Conservation (phyloP, 2,797 vertebrate genomes). For the Hirundo rustica region DNA sequence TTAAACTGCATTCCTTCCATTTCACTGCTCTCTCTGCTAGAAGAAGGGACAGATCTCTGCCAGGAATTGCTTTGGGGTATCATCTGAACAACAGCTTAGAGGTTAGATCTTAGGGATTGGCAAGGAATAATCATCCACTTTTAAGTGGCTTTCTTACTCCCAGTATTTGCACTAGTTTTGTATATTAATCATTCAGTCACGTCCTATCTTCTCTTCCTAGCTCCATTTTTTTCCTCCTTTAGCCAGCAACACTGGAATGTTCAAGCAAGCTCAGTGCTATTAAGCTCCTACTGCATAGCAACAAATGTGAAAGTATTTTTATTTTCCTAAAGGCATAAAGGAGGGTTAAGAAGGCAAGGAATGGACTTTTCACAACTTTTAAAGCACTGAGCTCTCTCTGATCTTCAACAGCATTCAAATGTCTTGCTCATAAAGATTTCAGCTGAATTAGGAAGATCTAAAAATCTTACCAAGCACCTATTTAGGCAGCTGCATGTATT, state of each 20-base stretch:
- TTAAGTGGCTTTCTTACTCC: conserved; percentile 8
- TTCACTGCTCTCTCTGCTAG: neutral
- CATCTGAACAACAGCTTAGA: conserved; percentile 2
- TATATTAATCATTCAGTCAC: neutral
- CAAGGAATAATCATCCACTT: neutral
- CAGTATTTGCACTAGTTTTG: neutral
- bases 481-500: neutral
- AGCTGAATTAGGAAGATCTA: neutral
- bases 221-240: neutral
- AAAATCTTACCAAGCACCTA: neutral
- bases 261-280: neutral
- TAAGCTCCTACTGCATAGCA: neutral
- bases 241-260: neutral
- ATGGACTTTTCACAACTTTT: neutral
- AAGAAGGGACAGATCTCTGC: neutral
- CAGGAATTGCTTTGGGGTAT: neutral
- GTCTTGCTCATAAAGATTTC: neutral
- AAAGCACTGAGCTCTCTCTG: neutral
- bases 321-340: neutral
- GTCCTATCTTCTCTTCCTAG: neutral
- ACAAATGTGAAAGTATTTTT: neutral
- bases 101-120: neutral
- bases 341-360: neutral
- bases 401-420: neutral
- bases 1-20: neutral